Conservation (phyloP, 1,140 invertebrate species). For the Agrilus planipennis region DNA sequence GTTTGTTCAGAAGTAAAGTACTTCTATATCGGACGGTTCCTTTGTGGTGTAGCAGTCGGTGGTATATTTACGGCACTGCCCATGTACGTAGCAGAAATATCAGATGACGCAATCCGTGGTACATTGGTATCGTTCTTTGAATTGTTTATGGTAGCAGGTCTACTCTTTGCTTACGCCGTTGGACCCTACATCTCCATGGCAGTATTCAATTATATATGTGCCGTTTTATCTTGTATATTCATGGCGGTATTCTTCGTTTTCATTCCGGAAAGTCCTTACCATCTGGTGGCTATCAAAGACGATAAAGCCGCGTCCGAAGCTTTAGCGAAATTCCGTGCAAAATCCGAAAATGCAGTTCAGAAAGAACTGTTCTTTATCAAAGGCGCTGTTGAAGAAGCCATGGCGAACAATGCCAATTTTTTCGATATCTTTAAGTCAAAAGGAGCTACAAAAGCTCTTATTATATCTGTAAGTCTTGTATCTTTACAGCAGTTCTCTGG, state of each 20-base stretch:
- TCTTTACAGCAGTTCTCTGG: constrained; percentile 66
- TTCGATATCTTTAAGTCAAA: constrained; percentile 44
- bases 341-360: constrained; percentile 37
- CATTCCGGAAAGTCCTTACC: constrained; percentile 60
- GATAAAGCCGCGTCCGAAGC: constrained; percentile 47
- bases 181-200: constrained; percentile 16
- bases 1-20: constrained; percentile 36
- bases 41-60: constrained; percentile 54
- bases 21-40: constrained; percentile 39
- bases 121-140: constrained; percentile 18
- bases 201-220: not conserved
- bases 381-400: constrained; percentile 32
- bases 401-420: constrained; percentile 36
- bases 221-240: constrained; percentile 2
- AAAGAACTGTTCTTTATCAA: constrained; percentile 41
- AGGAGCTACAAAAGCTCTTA: constrained; percentile 48
- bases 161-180: constrained; percentile 17
- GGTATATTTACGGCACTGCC: constrained; percentile 50
- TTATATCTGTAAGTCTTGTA: constrained; percentile 57
- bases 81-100: constrained; percentile 54
- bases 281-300: constrained; percentile 44
- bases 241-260: constrained; percentile 1
- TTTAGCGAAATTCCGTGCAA: constrained; percentile 48
- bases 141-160: constrained; percentile 17
- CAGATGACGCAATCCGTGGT: constrained; percentile 55